Percentiles rank a stretch among this genome's conserved stretches.
These are phyloP conservation scores for Aplochiton taeniatus DNA, from an alignment of 2,797 vertebrate genomes.

Conservation along the genomic window DNA sequence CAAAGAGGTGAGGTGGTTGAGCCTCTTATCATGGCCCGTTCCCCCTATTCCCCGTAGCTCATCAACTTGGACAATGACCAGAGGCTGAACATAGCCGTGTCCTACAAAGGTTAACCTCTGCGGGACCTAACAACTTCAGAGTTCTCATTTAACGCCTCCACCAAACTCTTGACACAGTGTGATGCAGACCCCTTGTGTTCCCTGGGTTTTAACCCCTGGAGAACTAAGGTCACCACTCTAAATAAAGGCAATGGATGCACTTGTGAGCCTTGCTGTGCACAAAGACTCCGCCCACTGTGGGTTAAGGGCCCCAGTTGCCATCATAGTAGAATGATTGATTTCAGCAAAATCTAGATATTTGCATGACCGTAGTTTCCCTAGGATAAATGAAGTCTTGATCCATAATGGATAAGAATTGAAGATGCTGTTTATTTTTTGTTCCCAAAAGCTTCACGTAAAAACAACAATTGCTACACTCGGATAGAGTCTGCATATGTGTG, in stretches of 20 bases:
- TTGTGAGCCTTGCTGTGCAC: slow-evolving; percentile 42
- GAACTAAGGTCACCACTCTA: slow-evolving; percentile 61
- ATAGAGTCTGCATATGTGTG: too few species aligned
- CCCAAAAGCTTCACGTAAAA: too few species aligned
- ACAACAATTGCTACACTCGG: too few species aligned
- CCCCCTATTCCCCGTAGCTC: slow-evolving; percentile 58
- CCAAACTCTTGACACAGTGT: slow-evolving; percentile 54
- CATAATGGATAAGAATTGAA: not conserved
- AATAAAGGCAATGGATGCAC: slow-evolving; percentile 45
- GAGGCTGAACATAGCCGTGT: slow-evolving; percentile 63
- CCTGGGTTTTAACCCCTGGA: slow-evolving; percentile 68
- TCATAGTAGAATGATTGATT: slow-evolving; percentile 4
- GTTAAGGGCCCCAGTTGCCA: not conserved
- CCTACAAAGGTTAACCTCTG: slow-evolving; percentile 76
- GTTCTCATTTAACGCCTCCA: slow-evolving; percentile 67
- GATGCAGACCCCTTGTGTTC: slow-evolving; percentile 49
- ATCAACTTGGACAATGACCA: slow-evolving; percentile 76
- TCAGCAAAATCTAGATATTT: slow-evolving; percentile 3
- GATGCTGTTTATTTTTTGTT: too few species aligned
- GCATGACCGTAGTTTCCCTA: not conserved
- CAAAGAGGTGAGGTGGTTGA: slow-evolving; percentile 48
- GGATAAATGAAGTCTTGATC: not conserved
- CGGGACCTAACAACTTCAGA: slow-evolving; percentile 74
- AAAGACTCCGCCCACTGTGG: not conserved
- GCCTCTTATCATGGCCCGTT: slow-evolving; percentile 30